Conservation (phyloP, 2,113 vertebrate genomes). For the Ochotona princeps region DNA sequence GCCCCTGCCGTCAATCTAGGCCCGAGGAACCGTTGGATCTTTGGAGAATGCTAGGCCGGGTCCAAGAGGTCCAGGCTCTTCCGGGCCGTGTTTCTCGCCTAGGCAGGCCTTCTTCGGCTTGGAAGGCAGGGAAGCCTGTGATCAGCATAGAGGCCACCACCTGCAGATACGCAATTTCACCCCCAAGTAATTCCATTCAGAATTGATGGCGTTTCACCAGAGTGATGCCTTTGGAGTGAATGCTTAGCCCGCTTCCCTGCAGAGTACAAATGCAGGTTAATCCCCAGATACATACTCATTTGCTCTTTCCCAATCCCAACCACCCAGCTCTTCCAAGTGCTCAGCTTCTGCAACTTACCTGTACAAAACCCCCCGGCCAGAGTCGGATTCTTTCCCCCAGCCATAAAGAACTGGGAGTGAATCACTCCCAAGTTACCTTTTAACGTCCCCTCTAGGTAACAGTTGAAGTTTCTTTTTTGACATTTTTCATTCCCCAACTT, state of each 20-base stretch:
- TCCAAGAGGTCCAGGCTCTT: not conserved
- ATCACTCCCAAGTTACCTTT: slow-evolving; percentile 75
- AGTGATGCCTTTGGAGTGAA: slow-evolving; percentile 61
- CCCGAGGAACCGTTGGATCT: not conserved
- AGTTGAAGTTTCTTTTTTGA: slow-evolving; percentile 82
- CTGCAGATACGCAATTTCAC: slow-evolving; percentile 27
- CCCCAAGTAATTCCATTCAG: slow-evolving; percentile 49
- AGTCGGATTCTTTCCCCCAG: slow-evolving; percentile 19
- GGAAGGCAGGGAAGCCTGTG: not conserved
- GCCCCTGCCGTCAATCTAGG: no score
- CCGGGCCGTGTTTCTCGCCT: not conserved
- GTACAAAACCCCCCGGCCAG: slow-evolving; percentile 64
- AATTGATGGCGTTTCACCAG: slow-evolving; percentile 23
- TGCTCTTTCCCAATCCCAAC: slow-evolving; percentile 29
- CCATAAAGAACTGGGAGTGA: slow-evolving; percentile 59
- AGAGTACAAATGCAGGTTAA: slow-evolving; percentile 62
- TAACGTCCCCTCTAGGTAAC: slow-evolving; percentile 82
- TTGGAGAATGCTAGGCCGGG: not conserved
- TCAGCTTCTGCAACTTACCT: not conserved
- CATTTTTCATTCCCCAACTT: slow-evolving; percentile 56
- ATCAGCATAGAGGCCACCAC: not conserved
- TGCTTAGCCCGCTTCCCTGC: slow-evolving; percentile 29
- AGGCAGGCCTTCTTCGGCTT: not conserved
- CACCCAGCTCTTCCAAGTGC: not conserved
- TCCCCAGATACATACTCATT: slow-evolving; percentile 66